These are phyloP conservation scores for Artemia franciscana DNA, from an alignment of 1,140 invertebrate genomes.

Conservation along the genomic window DNA sequence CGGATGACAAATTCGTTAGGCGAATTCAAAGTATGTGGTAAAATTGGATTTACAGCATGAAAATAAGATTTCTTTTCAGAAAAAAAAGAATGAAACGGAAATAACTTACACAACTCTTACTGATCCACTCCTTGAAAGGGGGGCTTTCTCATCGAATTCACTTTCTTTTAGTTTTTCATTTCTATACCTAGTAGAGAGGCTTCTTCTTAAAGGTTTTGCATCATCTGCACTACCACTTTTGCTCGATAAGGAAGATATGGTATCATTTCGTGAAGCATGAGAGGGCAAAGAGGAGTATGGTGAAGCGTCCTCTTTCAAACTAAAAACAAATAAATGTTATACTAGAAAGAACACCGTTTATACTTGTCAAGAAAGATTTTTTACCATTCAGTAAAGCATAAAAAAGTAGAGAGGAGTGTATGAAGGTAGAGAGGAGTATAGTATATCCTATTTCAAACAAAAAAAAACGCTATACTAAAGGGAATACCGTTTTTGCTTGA, in stretches of 20 bases:
- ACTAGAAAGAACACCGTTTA: neutral
- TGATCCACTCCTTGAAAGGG: neutral
- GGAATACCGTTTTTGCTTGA: no score
- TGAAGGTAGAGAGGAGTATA: no score
- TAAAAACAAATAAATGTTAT: neutral
- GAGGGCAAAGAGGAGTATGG: neutral
- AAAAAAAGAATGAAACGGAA: no score
- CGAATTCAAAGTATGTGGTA: no score
- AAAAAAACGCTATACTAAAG: no score
- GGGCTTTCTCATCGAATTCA: neutral
- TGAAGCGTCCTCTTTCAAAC: neutral
- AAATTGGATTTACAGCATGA: no score
- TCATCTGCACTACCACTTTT: neutral
- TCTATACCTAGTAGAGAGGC: neutral
- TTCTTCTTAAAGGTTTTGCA: neutral
- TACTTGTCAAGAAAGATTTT: no score
- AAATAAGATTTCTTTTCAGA: no score
- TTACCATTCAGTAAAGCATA: no score
- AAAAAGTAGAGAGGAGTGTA: no score
- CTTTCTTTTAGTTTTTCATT: neutral
- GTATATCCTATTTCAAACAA: no score
- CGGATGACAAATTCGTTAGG: no score
- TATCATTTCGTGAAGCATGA: neutral
- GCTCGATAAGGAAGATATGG: neutral
- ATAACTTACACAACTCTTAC: neutral